Conservation (phyloP, 2,888 invertebrate genomes). For the Isoperla grammatica region DNA sequence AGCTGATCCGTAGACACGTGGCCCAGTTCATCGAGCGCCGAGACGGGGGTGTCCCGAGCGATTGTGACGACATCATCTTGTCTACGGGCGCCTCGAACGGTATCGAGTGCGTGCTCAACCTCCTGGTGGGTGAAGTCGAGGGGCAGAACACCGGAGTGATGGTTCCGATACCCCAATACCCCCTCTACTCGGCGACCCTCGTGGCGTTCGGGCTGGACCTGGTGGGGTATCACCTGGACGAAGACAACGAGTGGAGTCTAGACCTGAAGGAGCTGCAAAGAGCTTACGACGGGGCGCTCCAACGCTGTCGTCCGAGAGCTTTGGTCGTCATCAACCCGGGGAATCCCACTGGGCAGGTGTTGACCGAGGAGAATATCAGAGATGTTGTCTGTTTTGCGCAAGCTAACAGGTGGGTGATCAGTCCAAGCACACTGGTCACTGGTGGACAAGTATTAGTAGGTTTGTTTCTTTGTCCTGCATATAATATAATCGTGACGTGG, state of each 20-base stretch:
- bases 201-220: slow-evolving; percentile 78
- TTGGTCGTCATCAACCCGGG: slow-evolving; percentile 97
- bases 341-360: slow-evolving; percentile 93
- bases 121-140: slow-evolving; percentile 53
- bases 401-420: too few relatives aligned
- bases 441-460: too few relatives aligned
- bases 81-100: slow-evolving; percentile 88
- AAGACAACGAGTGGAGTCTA: slow-evolving; percentile 80
- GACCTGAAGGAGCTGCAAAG: slow-evolving; percentile 74
- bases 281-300: slow-evolving; percentile 57
- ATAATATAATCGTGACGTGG: too few relatives aligned
- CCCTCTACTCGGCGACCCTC: slow-evolving; percentile 91
- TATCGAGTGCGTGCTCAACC: slow-evolving; percentile 78
- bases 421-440: too few relatives aligned
- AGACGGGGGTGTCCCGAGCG: slow-evolving; percentile 66
- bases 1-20: slow-evolving; percentile 78
- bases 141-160: slow-evolving; percentile 74
- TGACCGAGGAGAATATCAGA: slow-evolving; percentile 84
- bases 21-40: slow-evolving; percentile 81
- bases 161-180: slow-evolving; percentile 99
- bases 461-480: too few relatives aligned
- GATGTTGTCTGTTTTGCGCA: slow-evolving; percentile 88
- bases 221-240: slow-evolving; percentile 64
- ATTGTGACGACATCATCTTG: slow-evolving; percentile 76
- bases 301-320: slow-evolving; percentile 65